Percentiles rank a stretch among this genome's conserved stretches.
These are phyloP conservation scores for Babylonia areolata DNA, from an alignment of 1,140 invertebrate genomes.

Conservation along the genomic window DNA sequence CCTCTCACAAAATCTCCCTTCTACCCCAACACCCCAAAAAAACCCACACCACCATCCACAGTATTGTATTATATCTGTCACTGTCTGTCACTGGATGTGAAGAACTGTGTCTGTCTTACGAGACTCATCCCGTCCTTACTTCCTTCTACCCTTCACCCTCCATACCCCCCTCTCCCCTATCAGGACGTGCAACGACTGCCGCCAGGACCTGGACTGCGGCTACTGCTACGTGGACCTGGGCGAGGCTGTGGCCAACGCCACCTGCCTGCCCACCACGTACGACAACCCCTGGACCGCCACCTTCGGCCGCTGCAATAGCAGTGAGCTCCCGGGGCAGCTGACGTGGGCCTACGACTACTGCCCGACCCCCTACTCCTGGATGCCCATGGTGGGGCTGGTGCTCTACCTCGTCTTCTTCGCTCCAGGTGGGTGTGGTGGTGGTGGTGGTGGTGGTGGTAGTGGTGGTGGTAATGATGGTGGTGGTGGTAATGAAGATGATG, in stretches of 20 bases:
- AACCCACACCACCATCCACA: no score
- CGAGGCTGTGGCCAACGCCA: conserved; percentile 60
- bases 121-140: no score
- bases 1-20: no score
- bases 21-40: no score
- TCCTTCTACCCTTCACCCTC: no score
- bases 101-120: no score
- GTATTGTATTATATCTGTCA: no score
- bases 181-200: conserved; percentile 77
- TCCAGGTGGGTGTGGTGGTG: conserved; percentile 72
- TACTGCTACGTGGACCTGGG: conserved; percentile 76
- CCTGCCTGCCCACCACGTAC: conserved; percentile 67
- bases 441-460: no score
- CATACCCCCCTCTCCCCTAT: no score
- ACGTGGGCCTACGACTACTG: conserved; percentile 78
- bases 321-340: conserved; percentile 49
- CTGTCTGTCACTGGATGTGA: no score
- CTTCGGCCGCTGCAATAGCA: conserved; percentile 60
- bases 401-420: conserved; percentile 79
- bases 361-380: conserved; percentile 77
- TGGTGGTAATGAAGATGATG: no score
- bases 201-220: conserved; percentile 75
- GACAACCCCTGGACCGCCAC: conserved; percentile 67
- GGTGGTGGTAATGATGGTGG: no score
- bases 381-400: conserved; percentile 78